Conservation (phyloP, 2,888 invertebrate species). For the Amphimallon solstitiale region DNA sequence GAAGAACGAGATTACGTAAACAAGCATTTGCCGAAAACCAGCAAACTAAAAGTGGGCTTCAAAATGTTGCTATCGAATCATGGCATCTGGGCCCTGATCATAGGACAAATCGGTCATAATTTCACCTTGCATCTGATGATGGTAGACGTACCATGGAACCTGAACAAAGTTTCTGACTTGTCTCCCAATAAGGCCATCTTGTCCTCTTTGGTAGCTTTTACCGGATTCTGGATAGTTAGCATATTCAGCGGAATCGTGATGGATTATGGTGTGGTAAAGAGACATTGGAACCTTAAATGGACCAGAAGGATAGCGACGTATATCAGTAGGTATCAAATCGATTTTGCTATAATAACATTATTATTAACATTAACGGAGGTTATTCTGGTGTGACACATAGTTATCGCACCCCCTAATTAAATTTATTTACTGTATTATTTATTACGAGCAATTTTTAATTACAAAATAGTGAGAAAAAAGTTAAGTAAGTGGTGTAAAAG, state of each 20-base stretch:
- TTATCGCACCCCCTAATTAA: no score
- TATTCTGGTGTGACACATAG: no score
- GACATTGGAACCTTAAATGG: constrained; percentile 9
- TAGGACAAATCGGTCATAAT: constrained; percentile 74
- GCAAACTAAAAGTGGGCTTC: background rate
- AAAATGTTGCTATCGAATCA: constrained; percentile 70
- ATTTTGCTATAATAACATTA: no score
- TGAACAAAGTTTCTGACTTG: background rate
- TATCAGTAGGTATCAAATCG: background rate
- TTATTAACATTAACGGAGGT: no score
- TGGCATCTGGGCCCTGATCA: constrained; percentile 79
- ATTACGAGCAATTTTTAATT: no score
- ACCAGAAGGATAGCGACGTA: constrained; percentile 11
- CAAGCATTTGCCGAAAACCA: background rate
- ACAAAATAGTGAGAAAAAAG: no score
- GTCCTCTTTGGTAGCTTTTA: background rate
- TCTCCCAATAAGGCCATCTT: background rate
- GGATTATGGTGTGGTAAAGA: constrained; percentile 1
- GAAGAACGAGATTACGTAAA: constrained; percentile 71
- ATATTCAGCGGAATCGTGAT: background rate
- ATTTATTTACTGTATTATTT: no score
- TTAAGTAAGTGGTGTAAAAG: no score
- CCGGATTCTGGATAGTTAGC: background rate
- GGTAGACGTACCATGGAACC: constrained; percentile 2
- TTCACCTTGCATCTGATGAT: constrained; percentile 8